Conservation (phyloP, 1,140 invertebrate species). For the Zaprionus nigranus region DNA sequence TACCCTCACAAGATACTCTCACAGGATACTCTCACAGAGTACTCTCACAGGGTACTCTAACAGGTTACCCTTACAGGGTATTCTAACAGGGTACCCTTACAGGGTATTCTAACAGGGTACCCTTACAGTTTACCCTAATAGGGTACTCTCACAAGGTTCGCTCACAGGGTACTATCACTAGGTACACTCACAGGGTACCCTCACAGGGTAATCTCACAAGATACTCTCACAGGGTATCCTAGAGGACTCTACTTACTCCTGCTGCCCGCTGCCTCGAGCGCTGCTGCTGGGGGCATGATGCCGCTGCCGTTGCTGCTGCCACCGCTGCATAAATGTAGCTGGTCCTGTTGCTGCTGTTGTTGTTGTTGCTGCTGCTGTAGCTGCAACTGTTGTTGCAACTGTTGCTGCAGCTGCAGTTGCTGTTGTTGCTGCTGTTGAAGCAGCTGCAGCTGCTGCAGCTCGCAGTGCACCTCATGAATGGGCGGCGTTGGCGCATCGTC, state of each 20-base stretch:
- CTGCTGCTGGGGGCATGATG: conserved; percentile 28
- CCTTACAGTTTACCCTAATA: too few relatives aligned
- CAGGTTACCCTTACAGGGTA: too few relatives aligned
- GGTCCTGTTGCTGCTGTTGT: conserved; percentile 23
- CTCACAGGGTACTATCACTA: too few relatives aligned
- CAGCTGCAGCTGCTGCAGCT: conserved; percentile 65
- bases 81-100: too few relatives aligned
- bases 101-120: too few relatives aligned
- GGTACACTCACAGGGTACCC: too few relatives aligned
- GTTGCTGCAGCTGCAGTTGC: conserved; percentile 30
- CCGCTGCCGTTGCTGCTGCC: conserved; percentile 30
- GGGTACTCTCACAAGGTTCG: too few relatives aligned
- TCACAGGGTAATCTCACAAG: too few relatives aligned
- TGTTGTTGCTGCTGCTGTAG: conserved; percentile 30
- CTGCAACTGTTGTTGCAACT: conserved; percentile 20
- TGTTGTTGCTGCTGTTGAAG: conserved; percentile 59
- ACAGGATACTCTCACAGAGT: too few relatives aligned
- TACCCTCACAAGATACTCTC: too few relatives aligned
- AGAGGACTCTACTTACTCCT: conserved; percentile 70
- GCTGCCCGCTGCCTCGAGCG: conserved; percentile 68
- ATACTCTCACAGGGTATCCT: too few relatives aligned
- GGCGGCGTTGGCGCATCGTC: conserved; percentile 77
- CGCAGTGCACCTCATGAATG: conserved; percentile 70
- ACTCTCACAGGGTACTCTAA: too few relatives aligned
- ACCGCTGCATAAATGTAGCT: conserved; percentile 33